Base-by-base conservation (phyloP, 2,888 invertebrate genomes). In the Alsophila aescularia region DNA sequence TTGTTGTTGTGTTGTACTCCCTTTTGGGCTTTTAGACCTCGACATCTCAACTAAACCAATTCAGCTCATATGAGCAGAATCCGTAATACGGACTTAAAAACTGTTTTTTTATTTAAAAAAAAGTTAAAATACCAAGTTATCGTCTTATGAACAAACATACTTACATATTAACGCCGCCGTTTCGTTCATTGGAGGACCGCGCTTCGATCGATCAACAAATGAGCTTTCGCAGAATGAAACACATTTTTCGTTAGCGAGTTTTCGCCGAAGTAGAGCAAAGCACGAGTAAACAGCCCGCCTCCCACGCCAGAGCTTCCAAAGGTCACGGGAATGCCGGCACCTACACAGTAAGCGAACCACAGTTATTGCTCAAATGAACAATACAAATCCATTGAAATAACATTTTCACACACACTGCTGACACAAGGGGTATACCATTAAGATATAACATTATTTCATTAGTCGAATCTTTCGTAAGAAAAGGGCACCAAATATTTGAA, bases 281-380 rank as follows among this genome's bases (percentile, higher is more conserved):
- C 45, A 39, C 36, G 58, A 58, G 52, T 47, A 66, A 65, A 69
- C 66, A 69, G 12, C 54, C 62, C 47, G 52, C 64, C 51, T 55
- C 72, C 72, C 60, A 72, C 70, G 60, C 53, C 36, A 2, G 31
- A 47, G 36, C 45, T 56, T 31, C 32, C 42, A 72, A 76, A 77
- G 77, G 77, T 73, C 72, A 72, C 61, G 62, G 64, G 44, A 68
- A 72, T 66, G 67, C 60, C 72, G 58, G 60, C 69, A 43, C 68
- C 72, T 59, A 69, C 73, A 58, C 66, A 41, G 36, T 39, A 35
- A 47, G 41, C 37, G 34, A 58, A 50, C 41, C 21, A 51, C 53
- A 52, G 57, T 56, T 64, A 55, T 43, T 48, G 61, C 57, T 57
- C 62, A 60, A 61, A 67, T 65, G 45, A 64, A 65, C 53, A 52